These are phyloP conservation scores for Sebastes nivosus DNA, from an alignment of 2,797 vertebrate species.

Conservation along the genomic window DNA sequence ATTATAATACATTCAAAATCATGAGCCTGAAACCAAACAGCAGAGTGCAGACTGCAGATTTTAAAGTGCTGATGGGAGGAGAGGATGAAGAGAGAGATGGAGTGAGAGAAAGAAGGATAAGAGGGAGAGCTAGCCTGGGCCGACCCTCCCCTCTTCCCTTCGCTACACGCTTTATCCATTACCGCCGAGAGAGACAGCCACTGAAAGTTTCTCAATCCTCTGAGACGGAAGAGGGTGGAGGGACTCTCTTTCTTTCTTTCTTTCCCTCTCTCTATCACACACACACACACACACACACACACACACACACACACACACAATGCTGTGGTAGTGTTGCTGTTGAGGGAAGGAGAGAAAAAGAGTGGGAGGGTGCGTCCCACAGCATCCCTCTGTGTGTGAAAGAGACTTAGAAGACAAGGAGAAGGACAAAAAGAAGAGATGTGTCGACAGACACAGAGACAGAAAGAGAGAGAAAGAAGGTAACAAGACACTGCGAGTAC, in stretches of 20 bases:
- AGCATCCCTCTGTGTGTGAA: not conserved
- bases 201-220: constrained; percentile 66
- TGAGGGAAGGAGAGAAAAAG: constrained; percentile 7
- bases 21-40: constrained; percentile 20
- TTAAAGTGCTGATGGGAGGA: constrained; percentile 18
- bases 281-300: not conserved
- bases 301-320: not conserved
- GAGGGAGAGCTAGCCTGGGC: constrained; percentile 19
- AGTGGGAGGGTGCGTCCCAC: constrained; percentile 1
- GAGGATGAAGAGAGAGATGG: constrained; percentile 15
- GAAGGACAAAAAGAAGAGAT: not conserved
- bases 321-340: constrained; percentile 5
- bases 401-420: constrained; percentile 21
- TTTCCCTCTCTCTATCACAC: constrained; percentile 21
- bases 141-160: constrained; percentile 33
- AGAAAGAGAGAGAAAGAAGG: not conserved
- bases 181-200: constrained; percentile 52
- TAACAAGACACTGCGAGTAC: not conserved
- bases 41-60: constrained; percentile 13
- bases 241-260: constrained; percentile 23
- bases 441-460: not conserved
- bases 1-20: not conserved
- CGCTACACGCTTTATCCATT: constrained; percentile 74
- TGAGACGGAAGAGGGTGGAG: constrained; percentile 27
- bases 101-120: constrained; percentile 30